Percentiles rank a stretch among this genome's conserved stretches.
phyloP scores from a whole-genome alignment of 2,797 vertebrate genomes.

The Bradypodion ventrale region DNA sequence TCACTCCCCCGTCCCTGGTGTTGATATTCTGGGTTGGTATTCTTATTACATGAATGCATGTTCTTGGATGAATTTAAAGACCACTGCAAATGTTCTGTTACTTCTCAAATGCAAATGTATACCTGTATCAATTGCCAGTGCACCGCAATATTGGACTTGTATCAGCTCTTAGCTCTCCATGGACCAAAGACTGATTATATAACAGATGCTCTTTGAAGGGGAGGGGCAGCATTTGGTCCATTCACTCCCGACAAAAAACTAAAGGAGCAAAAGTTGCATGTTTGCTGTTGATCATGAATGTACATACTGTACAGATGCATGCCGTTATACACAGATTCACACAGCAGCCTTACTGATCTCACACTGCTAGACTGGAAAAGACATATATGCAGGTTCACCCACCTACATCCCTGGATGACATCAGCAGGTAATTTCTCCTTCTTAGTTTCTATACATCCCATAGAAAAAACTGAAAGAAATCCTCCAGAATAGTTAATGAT shows the following conservation, averaged over 20 bases:
- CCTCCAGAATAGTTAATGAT: constrained; percentile 79
- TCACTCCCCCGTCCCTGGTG: not conserved
- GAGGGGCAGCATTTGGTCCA: not conserved
- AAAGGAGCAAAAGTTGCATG: not conserved
- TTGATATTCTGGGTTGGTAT: not conserved
- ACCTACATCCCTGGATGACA: constrained; percentile 35
- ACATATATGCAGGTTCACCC: constrained; percentile 57
- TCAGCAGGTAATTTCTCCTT: constrained; percentile 73
- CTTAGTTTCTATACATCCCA: constrained; percentile 70
- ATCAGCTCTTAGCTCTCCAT: not conserved
- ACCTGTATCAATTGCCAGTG: not conserved
- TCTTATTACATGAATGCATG: not conserved
- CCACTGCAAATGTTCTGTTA: not conserved
- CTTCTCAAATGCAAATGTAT: not conserved
- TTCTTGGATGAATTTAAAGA: not conserved
- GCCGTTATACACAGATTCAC: not conserved
- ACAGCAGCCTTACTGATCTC: not conserved
- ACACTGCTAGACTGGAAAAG: constrained; percentile 8
- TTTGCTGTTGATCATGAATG: not conserved
- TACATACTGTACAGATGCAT: not conserved
- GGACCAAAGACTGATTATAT: not conserved
- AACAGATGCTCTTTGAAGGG: not conserved
- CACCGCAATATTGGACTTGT: not conserved
- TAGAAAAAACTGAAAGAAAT: constrained; percentile 79
- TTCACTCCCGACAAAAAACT: not conserved